These are phyloP conservation scores for Dermochelys coriacea DNA, from an alignment of 2,797 vertebrate genomes.

Conservation along the genomic window DNA sequence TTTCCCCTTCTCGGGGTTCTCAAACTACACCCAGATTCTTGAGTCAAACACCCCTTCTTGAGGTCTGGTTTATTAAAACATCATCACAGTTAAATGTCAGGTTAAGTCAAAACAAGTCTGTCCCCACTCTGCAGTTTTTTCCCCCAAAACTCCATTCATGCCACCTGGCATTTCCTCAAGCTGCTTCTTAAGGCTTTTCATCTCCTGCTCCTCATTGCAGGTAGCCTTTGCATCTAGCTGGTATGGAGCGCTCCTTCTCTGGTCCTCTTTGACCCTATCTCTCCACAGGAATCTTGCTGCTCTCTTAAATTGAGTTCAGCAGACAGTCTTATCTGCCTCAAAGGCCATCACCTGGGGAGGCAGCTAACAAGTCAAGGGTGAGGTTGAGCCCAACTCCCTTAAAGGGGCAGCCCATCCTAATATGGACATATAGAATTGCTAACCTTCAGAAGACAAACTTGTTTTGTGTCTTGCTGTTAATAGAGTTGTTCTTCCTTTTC, in stretches of 20 bases:
- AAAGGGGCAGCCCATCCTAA: background rate
- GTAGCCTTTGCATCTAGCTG: background rate
- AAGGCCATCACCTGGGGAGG: background rate
- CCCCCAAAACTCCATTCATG: background rate
- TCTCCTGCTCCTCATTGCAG: background rate
- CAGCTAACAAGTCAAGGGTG: background rate
- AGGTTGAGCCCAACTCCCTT: background rate
- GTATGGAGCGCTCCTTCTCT: background rate
- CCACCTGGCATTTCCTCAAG: background rate
- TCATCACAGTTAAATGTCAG: background rate
- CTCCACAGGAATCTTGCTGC: background rate
- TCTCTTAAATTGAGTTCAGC: background rate
- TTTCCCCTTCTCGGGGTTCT: background rate
- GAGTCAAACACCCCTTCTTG: background rate
- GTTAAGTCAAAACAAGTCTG: background rate
- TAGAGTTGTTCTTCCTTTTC: background rate
- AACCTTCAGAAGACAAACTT: rapidly evolving
- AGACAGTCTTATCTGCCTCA: background rate
- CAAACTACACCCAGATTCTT: background rate
- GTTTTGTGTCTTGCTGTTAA: background rate
- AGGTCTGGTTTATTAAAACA: background rate
- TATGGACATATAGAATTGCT: rapidly evolving
- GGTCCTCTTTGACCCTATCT: background rate
- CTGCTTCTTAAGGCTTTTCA: background rate
- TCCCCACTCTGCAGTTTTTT: background rate